phyloP scores from a whole-genome alignment of 2,888 invertebrate genomes.

The Dynastes tityus region DNA sequence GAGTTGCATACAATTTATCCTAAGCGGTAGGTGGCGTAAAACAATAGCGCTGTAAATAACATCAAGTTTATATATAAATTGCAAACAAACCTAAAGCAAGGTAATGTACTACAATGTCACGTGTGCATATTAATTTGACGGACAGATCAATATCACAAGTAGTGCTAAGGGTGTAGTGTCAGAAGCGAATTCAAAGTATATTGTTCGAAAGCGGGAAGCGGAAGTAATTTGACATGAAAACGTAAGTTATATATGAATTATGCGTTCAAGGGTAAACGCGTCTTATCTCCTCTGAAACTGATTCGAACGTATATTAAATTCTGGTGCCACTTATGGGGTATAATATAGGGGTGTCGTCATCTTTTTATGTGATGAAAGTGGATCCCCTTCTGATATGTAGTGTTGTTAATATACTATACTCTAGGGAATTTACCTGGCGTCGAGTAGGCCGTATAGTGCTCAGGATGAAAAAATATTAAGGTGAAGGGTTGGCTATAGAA shows the following conservation, averaged over 20 bases:
- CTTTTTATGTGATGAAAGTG: too few species aligned
- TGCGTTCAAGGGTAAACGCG: slow-evolving; percentile 8
- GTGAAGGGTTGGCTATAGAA: too few species aligned
- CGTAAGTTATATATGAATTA: slow-evolving; percentile 40
- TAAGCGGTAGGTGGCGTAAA: background rate
- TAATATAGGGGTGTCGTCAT: background rate
- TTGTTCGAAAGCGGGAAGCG: slow-evolving; percentile 24
- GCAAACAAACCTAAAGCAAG: slow-evolving; percentile 1
- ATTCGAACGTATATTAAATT: slow-evolving; percentile 29
- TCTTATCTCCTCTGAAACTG: background rate
- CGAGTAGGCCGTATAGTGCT: too few species aligned
- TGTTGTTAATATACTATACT: too few species aligned
- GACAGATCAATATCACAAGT: slow-evolving; percentile 22
- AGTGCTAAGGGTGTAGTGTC: background rate
- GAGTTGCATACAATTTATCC: slow-evolving; percentile 14
- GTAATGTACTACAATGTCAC: slow-evolving; percentile 20
- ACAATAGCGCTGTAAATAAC: slow-evolving; percentile 9
- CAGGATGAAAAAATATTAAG: too few species aligned
- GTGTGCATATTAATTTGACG: slow-evolving; percentile 26
- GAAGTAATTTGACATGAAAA: slow-evolving; percentile 35
- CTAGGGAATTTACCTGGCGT: too few species aligned
- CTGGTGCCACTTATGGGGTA: background rate
- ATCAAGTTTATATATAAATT: slow-evolving; percentile 18
- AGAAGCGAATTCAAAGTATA: slow-evolving; percentile 31
- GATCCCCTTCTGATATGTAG: too few species aligned